phyloP scores from a whole-genome alignment of 2,113 vertebrate species.

The Lampris megalopsis region DNA sequence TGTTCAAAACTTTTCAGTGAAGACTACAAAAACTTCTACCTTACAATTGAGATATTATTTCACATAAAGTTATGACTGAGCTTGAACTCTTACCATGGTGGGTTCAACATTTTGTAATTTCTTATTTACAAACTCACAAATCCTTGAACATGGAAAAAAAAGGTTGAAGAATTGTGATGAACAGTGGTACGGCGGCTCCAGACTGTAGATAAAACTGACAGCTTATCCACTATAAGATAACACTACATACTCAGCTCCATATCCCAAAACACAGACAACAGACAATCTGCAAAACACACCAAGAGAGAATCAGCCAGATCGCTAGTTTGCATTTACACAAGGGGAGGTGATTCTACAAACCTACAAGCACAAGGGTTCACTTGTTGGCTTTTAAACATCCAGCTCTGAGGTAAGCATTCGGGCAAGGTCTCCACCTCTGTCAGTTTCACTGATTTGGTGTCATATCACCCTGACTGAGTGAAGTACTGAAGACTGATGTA shows the following conservation, averaged over 20 bases:
- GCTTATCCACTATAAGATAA: conserved; percentile 27
- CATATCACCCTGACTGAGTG: conserved; percentile 44
- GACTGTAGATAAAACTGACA: conserved; percentile 32
- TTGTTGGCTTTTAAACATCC: conserved; percentile 11
- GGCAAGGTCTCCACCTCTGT: conserved; percentile 24
- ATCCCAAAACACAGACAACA: conserved; percentile 46
- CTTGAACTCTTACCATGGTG: conserved; percentile 7
- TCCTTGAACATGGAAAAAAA: not conserved
- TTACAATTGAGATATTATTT: too few relatives aligned
- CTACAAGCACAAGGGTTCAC: not conserved
- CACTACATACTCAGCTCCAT: conserved; percentile 42
- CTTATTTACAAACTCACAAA: not conserved
- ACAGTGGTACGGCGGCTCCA: conserved; percentile 8
- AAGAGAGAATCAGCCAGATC: conserved; percentile 35
- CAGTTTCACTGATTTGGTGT: conserved; percentile 33
- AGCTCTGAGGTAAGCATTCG: not conserved
- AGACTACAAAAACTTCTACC: too few relatives aligned
- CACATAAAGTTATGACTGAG: conserved; percentile 14
- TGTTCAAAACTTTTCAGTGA: too few relatives aligned
- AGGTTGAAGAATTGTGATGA: conserved; percentile 12
- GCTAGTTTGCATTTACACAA: conserved; percentile 4
- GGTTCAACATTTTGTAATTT: conserved; percentile 10
- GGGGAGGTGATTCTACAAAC: conserved; percentile 9
- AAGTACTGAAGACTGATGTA: conserved; percentile 21
- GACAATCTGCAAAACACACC: conserved; percentile 18